These are phyloP conservation scores for Chironomus striatipennis DNA, from an alignment of 1,140 invertebrate genomes.

Conservation along the genomic window DNA sequence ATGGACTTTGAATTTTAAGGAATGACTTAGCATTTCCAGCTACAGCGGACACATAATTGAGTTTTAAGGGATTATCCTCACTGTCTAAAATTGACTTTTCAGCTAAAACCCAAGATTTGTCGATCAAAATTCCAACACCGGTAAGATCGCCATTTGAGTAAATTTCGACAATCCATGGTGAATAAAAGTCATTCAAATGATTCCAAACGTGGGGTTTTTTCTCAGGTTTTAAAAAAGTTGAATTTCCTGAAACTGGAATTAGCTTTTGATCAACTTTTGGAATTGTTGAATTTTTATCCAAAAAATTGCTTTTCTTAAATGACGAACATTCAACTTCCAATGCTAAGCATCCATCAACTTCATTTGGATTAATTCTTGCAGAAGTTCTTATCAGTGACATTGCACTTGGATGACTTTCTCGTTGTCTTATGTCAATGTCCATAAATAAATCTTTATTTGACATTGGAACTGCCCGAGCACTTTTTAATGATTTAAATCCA, in stretches of 20 bases:
- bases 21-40: constrained; percentile 53
- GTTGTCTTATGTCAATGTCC: not conserved
- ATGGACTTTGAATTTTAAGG: constrained; percentile 47
- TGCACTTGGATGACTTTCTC: not conserved
- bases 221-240: not conserved
- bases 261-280: not conserved
- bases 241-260: not conserved
- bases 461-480: not conserved
- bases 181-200: constrained; percentile 32
- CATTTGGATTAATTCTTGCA: not conserved
- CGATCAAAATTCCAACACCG: constrained; percentile 56
- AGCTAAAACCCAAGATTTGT: constrained; percentile 53
- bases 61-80: constrained; percentile 45
- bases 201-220: not conserved
- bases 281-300: not conserved
- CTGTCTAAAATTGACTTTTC: constrained; percentile 46
- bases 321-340: constrained; percentile 1
- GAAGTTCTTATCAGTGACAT: too few relatives aligned
- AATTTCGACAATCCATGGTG: constrained; percentile 61
- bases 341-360: not conserved
- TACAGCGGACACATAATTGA: constrained; percentile 52
- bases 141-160: constrained; percentile 54
- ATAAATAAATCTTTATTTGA: not conserved
- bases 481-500: not conserved
- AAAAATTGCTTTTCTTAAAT: not conserved